Evolutionary conservation across 2,797 vertebrate species (phyloP).

Genomic region (Coccyzus lansbergi): DNA sequence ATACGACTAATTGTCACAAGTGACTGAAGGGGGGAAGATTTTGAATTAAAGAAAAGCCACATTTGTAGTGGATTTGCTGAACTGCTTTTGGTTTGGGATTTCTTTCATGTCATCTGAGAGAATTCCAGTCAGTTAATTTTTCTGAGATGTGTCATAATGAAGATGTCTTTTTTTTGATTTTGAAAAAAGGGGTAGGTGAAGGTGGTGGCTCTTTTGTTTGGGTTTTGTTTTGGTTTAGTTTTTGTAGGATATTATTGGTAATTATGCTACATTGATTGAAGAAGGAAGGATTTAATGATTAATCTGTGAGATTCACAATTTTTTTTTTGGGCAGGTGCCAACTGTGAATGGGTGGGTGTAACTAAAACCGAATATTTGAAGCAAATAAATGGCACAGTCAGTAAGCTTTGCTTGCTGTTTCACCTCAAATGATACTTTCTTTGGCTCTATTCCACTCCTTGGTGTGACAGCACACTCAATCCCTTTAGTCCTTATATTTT

Average conservation of each 20-base stretch:
- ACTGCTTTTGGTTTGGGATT: neutral
- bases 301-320: conserved; percentile 21
- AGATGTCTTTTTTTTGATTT: neutral
- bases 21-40: neutral
- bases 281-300: conserved; percentile 35
- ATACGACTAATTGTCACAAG: neutral
- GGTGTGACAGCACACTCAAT: conserved; percentile 2
- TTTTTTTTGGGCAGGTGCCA: neutral
- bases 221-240: too few species aligned
- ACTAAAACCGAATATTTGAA: conserved; percentile 30
- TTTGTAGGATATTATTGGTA: neutral
- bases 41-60: neutral
- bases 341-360: conserved; percentile 31
- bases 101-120: neutral
- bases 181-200: neutral
- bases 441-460: conserved; percentile 24
- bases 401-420: conserved; percentile 31
- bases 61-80: neutral
- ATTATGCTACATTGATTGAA: conserved; percentile 5
- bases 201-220: neutral
- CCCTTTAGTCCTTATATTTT: neutral
- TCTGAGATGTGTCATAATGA: neutral
- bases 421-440: conserved; percentile 35
- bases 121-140: neutral
- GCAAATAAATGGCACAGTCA: conserved; percentile 29